These are phyloP conservation scores for Seriola rivoliana DNA, from an alignment of 2,113 vertebrate species.

Conservation along the genomic window DNA sequence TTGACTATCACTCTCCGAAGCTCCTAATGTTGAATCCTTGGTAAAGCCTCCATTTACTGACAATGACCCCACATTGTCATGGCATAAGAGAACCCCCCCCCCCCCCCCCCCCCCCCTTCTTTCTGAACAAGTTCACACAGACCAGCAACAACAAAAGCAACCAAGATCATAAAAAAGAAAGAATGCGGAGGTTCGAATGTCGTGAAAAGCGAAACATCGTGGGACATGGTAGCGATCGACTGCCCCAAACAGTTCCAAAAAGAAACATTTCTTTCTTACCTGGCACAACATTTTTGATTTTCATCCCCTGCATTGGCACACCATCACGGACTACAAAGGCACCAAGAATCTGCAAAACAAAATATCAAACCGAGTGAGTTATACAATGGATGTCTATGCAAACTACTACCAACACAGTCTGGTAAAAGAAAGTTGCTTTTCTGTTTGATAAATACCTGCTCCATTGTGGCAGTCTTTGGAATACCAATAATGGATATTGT, in stretches of 20 bases:
- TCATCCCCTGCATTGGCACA: slow-evolving; percentile 85
- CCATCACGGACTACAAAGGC: slow-evolving; percentile 84
- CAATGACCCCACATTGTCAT: slow-evolving; percentile 51
- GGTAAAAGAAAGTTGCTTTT: neutral
- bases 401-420: neutral
- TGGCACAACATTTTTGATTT: slow-evolving; percentile 86
- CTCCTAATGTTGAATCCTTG: slow-evolving; percentile 35
- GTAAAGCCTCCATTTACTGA: slow-evolving; percentile 42
- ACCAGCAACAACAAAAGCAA: slow-evolving; percentile 73
- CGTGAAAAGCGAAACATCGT: slow-evolving; percentile 74
- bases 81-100: slow-evolving; percentile 30
- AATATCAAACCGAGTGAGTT: neutral
- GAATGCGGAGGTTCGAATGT: slow-evolving; percentile 66
- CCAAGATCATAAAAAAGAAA: slow-evolving; percentile 63
- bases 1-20: slow-evolving; percentile 47
- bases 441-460: slow-evolving; percentile 87
- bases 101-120: slow-evolving; percentile 5
- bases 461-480: slow-evolving; percentile 94
- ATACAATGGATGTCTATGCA: neutral
- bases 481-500: slow-evolving; percentile 93
- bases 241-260: slow-evolving; percentile 64
- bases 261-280: slow-evolving; percentile 77
- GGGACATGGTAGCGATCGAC: slow-evolving; percentile 70
- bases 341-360: slow-evolving; percentile 81
- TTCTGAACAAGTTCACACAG: slow-evolving; percentile 56